A percentile compares a stretch with the other conserved stretches of the same genome.
These are phyloP conservation scores for Phortica okadai DNA, from an alignment of 2,888 invertebrate genomes.

Conservation along the genomic window DNA sequence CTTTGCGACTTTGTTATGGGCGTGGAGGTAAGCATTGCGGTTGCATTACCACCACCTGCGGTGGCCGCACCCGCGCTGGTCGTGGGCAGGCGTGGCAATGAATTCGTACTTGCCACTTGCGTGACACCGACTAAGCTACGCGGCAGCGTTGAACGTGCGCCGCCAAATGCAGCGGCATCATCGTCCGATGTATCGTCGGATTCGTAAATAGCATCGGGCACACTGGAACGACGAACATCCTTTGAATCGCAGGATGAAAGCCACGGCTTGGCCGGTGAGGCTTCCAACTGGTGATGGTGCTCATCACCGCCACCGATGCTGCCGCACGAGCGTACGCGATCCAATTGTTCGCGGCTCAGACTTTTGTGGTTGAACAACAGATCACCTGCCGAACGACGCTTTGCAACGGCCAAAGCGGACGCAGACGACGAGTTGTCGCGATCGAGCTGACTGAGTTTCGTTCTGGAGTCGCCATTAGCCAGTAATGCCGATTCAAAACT, in stretches of 20 bases:
- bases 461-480: slow-evolving; percentile 88
- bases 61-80: slow-evolving; percentile 68
- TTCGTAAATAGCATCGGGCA: slow-evolving; percentile 77
- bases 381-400: slow-evolving; percentile 89
- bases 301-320: slow-evolving; percentile 84
- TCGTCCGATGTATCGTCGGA: slow-evolving; percentile 66
- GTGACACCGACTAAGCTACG: slow-evolving; percentile 79
- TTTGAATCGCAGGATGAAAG: slow-evolving; percentile 64
- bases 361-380: slow-evolving; percentile 87
- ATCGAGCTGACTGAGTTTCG: slow-evolving; percentile 82
- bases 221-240: slow-evolving; percentile 78
- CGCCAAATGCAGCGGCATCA: slow-evolving; percentile 76
- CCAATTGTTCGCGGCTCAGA: slow-evolving; percentile 85
- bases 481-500: slow-evolving; percentile 94
- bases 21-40: slow-evolving; percentile 70
- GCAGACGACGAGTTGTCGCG: slow-evolving; percentile 82
- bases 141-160: slow-evolving; percentile 80
- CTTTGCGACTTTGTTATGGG: slow-evolving; percentile 81
- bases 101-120: slow-evolving; percentile 82
- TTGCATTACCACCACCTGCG: slow-evolving; percentile 45
- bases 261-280: slow-evolving; percentile 74
- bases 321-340: slow-evolving; percentile 87
- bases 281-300: slow-evolving; percentile 70
- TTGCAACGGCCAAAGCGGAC: slow-evolving; percentile 82
- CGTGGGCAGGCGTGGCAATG: slow-evolving; percentile 85